Conservation (phyloP, 2,797 vertebrate species). For the Intellagama lesueurii region DNA sequence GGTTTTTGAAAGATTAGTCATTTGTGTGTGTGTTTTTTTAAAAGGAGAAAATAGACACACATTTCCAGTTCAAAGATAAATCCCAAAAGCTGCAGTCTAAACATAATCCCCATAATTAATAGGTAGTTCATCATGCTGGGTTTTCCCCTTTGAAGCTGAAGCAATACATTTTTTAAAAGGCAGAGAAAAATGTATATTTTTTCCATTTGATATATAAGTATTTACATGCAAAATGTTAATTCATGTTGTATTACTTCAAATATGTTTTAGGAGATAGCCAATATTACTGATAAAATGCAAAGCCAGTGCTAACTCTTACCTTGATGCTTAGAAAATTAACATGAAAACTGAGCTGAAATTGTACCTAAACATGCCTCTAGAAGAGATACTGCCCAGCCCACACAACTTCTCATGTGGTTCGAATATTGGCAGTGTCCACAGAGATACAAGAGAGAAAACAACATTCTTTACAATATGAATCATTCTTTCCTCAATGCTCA, state of each 20-base stretch:
- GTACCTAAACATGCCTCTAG: conserved; percentile 40
- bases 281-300: conserved; percentile 35
- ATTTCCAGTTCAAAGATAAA: conserved; percentile 50
- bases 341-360: conserved; percentile 48
- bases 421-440: conserved; percentile 22
- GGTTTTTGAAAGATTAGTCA: conserved; percentile 17
- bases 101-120: conserved; percentile 56
- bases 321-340: background rate
- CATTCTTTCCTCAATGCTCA: conserved; percentile 35
- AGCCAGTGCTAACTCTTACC: conserved; percentile 29
- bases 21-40: background rate
- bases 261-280: background rate
- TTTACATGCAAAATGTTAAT: conserved; percentile 30
- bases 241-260: conserved; percentile 35
- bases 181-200: background rate
- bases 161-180: conserved; percentile 44
- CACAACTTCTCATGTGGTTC: conserved; percentile 11
- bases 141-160: conserved; percentile 46
- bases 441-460: conserved; percentile 10
- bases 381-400: conserved; percentile 53
- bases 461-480: background rate
- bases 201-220: conserved; percentile 22
- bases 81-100: conserved; percentile 39
- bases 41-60: background rate
- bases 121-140: conserved; percentile 46